Evolutionary conservation across 1,140 invertebrate genomes (phyloP).

Genomic region (Amyelois transitella): DNA sequence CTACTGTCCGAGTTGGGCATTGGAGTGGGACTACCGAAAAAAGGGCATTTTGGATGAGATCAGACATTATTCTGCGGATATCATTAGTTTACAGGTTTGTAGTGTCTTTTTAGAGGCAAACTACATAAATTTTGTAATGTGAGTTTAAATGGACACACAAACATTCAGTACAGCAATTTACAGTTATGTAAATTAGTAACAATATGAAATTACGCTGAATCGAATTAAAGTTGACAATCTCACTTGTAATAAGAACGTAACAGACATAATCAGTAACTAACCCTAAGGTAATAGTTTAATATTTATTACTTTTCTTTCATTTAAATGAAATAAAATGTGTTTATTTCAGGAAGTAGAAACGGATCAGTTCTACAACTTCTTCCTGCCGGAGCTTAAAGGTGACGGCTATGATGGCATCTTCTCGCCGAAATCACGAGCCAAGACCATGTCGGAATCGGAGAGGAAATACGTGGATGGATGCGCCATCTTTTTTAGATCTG

Average conservation of each 20-base stretch:
- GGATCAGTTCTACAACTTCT: constrained; percentile 98
- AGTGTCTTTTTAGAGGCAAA: not conserved
- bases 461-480: constrained; percentile 99
- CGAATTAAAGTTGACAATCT: no score
- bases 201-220: no score
- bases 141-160: no score
- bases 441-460: constrained; percentile 98
- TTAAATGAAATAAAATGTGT: not conserved
- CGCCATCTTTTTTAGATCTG: constrained; percentile 96
- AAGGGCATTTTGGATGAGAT: constrained; percentile 99
- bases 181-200: no score
- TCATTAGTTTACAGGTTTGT: constrained; percentile 88
- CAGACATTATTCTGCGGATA: constrained; percentile 96
- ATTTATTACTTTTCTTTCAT: not conserved
- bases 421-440: constrained; percentile 97
- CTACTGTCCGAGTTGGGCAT: constrained; percentile 97
- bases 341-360: constrained; percentile 95
- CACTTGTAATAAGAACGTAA: no score
- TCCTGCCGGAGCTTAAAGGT: constrained; percentile 93
- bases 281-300: not conserved
- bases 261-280: no score
- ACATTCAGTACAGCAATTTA: no score
- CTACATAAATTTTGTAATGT: no score
- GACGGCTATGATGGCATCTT: constrained; percentile 99
- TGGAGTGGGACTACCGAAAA: constrained; percentile 98